A percentile compares a stretch with the other conserved stretches of the same genome.
These are phyloP conservation scores for Aphidius ervi DNA, from an alignment of 1,140 invertebrate genomes.

Conservation along the genomic window DNA sequence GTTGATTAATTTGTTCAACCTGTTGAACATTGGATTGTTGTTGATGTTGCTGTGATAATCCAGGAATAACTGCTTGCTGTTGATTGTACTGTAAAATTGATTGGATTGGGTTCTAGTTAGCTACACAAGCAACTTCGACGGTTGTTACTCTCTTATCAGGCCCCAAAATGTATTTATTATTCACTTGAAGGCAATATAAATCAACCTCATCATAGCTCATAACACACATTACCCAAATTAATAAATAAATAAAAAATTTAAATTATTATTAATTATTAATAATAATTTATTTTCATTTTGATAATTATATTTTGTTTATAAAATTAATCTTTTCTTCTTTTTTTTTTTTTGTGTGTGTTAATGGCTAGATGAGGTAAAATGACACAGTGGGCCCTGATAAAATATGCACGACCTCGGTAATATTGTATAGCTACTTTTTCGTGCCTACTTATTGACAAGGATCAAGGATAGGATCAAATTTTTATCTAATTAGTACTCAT, in stretches of 20 bases:
- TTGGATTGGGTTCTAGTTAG: conserved; percentile 41
- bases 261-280: not conserved
- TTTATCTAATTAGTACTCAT: conserved; percentile 50
- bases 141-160: conserved; percentile 52
- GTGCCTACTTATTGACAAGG: conserved; percentile 46
- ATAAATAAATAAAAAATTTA: not conserved
- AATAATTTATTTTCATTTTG: not conserved
- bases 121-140: conserved; percentile 55
- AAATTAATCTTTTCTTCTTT: not conserved
- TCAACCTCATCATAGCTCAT: conserved; percentile 41
- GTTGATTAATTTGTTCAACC: conserved; percentile 23
- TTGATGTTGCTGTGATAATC: conserved; percentile 27
- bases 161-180: conserved; percentile 44
- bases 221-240: conserved; percentile 26
- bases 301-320: not conserved
- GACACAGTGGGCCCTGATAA: conserved; percentile 52
- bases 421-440: conserved; percentile 53
- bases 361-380: conserved; percentile 49
- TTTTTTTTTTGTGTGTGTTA: not conserved
- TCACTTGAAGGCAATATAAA: conserved; percentile 40
- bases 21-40: conserved; percentile 7
- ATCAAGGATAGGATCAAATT: conserved; percentile 41
- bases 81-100: conserved; percentile 49
- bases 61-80: conserved; percentile 32
- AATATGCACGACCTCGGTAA: conserved; percentile 53